Conservation (phyloP, 2,888 invertebrate species). For the Odontocerum albicorne region DNA sequence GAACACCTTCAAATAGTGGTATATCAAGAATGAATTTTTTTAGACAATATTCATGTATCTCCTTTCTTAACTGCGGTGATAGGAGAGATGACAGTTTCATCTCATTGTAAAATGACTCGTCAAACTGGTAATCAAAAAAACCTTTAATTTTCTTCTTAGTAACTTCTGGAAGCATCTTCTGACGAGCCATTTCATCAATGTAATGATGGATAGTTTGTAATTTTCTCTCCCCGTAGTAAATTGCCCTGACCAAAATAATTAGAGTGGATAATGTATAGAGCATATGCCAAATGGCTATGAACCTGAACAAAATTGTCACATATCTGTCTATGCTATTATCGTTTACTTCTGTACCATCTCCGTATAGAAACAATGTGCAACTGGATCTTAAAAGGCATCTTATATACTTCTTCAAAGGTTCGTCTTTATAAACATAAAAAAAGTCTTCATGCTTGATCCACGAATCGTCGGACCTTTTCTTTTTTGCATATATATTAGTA, state of each 20-base stretch:
- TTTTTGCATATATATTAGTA: background rate
- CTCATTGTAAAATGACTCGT: constrained; percentile 16
- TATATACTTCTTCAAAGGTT: background rate
- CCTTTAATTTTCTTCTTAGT: constrained; percentile 3
- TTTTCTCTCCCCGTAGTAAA: constrained; percentile 9
- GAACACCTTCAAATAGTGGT: constrained; percentile 2
- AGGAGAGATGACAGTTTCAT: constrained; percentile 8
- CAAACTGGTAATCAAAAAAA: constrained; percentile 14
- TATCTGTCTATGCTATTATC: constrained; percentile 7
- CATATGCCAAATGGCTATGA: constrained; percentile 8
- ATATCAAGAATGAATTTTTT: constrained; percentile 2
- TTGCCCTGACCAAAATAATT: constrained; percentile 8
- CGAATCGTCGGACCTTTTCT: background rate
- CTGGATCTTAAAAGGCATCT: constrained; percentile 9
- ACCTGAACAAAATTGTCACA: constrained; percentile 4
- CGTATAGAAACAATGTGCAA: constrained; percentile 4
- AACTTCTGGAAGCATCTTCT: background rate
- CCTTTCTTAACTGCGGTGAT: constrained; percentile 6
- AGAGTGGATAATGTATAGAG: constrained; percentile 6
- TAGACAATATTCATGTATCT: constrained; percentile 8
- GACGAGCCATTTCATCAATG: constrained; percentile 11
- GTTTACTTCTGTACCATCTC: constrained; percentile 2
- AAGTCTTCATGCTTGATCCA: constrained; percentile 5
- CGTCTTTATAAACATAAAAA: background rate
- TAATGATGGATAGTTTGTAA: constrained; percentile 8